These are phyloP conservation scores for Gadopsis bispinosus DNA, from an alignment of 2,797 vertebrate species.

Conservation along the genomic window DNA sequence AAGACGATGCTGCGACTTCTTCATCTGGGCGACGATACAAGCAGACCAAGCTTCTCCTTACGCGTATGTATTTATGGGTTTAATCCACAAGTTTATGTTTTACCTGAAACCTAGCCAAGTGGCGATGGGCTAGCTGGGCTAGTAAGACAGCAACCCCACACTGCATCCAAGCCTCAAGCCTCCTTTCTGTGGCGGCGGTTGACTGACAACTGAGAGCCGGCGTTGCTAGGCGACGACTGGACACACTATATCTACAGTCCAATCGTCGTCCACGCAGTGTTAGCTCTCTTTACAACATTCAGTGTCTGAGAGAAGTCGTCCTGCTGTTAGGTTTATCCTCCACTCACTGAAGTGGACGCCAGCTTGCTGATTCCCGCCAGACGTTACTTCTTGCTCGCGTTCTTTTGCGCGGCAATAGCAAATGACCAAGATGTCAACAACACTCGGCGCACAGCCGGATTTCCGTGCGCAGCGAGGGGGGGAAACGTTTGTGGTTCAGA, in stretches of 20 bases:
- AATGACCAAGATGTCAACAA: no score
- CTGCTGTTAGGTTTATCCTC: no score
- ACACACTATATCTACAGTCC: no score
- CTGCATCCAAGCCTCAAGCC: background rate
- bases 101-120: background rate
- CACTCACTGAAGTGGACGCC: background rate
- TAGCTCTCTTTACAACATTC: background rate
- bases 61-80: no score
- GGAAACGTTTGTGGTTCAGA: no score
- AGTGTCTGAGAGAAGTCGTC: background rate
- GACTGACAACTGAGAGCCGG: background rate
- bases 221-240: background rate
- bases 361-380: background rate
- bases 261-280: no score
- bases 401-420: no score
- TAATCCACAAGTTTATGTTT: background rate
- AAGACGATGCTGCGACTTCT: constrained; percentile 5
- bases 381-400: no score
- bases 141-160: background rate
- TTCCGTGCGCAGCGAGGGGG: no score
- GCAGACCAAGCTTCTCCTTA: constrained; percentile 18
- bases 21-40: background rate
- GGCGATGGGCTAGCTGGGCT: background rate
- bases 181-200: background rate
- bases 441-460: no score